These are phyloP conservation scores for Hyposoter dolosus DNA, from an alignment of 2,888 invertebrate genomes.

Conservation along the genomic window DNA sequence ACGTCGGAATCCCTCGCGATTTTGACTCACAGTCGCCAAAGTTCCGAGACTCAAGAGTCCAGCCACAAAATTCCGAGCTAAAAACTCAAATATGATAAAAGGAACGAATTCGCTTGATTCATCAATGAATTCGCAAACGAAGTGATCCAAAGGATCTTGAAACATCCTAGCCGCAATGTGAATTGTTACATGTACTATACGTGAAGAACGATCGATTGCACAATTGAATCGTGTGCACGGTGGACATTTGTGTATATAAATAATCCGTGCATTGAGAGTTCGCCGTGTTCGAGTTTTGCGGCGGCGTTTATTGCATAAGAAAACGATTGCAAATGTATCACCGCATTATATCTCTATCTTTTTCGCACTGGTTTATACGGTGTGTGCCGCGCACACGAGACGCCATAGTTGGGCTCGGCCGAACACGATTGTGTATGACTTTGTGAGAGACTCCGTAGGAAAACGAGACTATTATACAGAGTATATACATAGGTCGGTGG, in stretches of 20 bases:
- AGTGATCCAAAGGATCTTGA: background rate
- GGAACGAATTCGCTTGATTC: background rate
- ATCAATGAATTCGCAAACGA: background rate
- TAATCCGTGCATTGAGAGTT: slow-evolving; percentile 29
- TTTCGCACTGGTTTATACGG: slow-evolving; percentile 1
- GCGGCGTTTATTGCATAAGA: slow-evolving; percentile 66
- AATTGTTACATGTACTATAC: background rate
- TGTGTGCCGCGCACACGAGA: slow-evolving; percentile 16
- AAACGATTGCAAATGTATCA: slow-evolving; percentile 68
- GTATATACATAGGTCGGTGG: background rate
- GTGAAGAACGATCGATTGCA: slow-evolving; percentile 46
- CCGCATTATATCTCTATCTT: slow-evolving; percentile 24
- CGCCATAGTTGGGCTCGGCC: slow-evolving; percentile 63
- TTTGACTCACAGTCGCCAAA: background rate
- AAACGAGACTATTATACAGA: slow-evolving; percentile 54
- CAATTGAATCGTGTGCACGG: slow-evolving; percentile 50
- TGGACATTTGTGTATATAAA: slow-evolving; percentile 37
- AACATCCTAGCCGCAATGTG: background rate
- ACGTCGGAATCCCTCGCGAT: slow-evolving; percentile 54
- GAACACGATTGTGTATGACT: slow-evolving; percentile 57
- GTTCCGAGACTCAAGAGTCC: background rate
- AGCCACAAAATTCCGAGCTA: background rate
- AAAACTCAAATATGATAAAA: background rate
- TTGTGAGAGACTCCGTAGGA: slow-evolving; percentile 30
- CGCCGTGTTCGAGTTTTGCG: slow-evolving; percentile 48